Evolutionary conservation across 1,140 invertebrate species (phyloP).

Genomic region (Caerostris extrusa): DNA sequence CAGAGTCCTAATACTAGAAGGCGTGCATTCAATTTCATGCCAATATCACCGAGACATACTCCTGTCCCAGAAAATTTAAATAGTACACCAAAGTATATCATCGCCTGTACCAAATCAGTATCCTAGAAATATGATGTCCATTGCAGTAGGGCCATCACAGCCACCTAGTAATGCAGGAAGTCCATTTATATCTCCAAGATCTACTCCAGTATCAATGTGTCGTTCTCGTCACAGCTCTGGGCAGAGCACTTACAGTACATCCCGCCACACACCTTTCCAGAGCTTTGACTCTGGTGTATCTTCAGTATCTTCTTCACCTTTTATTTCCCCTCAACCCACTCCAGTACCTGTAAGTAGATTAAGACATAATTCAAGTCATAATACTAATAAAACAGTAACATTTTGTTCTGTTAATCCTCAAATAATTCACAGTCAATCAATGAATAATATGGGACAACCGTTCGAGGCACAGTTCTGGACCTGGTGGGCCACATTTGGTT

Average conservation of each 20-base stretch:
- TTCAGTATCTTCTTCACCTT: conserved; percentile 80
- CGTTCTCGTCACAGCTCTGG: conserved; percentile 83
- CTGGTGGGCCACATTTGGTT: conserved; percentile 71
- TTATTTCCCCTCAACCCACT: conserved; percentile 81
- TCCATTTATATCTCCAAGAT: conserved; percentile 91
- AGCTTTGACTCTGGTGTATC: conserved; percentile 80
- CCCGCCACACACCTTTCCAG: conserved; percentile 78
- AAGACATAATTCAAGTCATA: conserved; percentile 79
- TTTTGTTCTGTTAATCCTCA: conserved; percentile 73
- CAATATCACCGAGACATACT: conserved; percentile 88
- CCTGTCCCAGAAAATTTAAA: conserved; percentile 80
- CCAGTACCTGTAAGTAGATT: conserved; percentile 80
- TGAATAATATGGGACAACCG: conserved; percentile 51
- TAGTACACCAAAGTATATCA: conserved; percentile 78
- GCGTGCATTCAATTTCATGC: conserved; percentile 91
- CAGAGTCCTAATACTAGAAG: conserved; percentile 86
- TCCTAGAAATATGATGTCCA: conserved; percentile 76
- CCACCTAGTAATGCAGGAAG: conserved; percentile 85
- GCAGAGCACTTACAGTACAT: conserved; percentile 79
- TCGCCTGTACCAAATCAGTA: conserved; percentile 56
- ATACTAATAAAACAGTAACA: conserved; percentile 73
- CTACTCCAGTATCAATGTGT: conserved; percentile 86
- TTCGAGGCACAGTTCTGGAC: conserved; percentile 79
- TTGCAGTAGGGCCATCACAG: conserved; percentile 79
- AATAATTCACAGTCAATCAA: conserved; percentile 41